These are phyloP conservation scores for Porites rus DNA, from an alignment of 92 coral and sea anemone species.

Conservation along the genomic window DNA sequence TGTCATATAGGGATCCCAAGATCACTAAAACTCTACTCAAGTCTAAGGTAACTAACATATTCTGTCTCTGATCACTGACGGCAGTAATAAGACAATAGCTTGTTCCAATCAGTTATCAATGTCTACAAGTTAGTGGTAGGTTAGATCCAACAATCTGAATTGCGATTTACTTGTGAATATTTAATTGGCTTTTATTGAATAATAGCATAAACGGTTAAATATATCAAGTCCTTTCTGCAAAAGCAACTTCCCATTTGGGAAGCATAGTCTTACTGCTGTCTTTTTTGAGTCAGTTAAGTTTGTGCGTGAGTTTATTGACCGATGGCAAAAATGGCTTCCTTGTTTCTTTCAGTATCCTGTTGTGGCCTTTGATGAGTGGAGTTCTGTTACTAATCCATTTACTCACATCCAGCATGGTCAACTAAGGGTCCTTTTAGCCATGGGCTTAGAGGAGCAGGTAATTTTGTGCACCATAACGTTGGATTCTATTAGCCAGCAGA, in stretches of 20 bases:
- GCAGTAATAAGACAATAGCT: not conserved
- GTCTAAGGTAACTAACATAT: constrained; percentile 78
- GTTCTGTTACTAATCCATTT: constrained; percentile 80
- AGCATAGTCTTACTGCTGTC: too few species aligned
- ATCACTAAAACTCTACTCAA: constrained; percentile 87
- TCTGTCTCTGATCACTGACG: not conserved
- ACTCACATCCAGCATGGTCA: constrained; percentile 84
- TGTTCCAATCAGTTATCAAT: too few species aligned
- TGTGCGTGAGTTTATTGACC: not conserved
- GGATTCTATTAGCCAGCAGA: too few species aligned
- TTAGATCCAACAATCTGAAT: too few species aligned
- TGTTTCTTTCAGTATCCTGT: constrained; percentile 85
- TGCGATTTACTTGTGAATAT: too few species aligned
- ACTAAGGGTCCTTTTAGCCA: constrained; percentile 85
- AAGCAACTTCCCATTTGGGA: too few species aligned
- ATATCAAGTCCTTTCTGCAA: too few species aligned
- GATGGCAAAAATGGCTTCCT: not conserved
- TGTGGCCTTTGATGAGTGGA: constrained; percentile 89
- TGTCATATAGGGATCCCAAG: constrained; percentile 92
- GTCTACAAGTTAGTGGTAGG: too few species aligned
- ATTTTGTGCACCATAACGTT: not conserved
- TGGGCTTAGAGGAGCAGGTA: constrained; percentile 96
- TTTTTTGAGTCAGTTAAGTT: too few species aligned
- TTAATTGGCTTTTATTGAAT: too few species aligned
- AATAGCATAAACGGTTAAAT: too few species aligned